Evolutionary conservation across 2,797 vertebrate genomes (phyloP), one percentile per base, ranked within the genome.

Genomic region (Diplodus sargus): DNA sequence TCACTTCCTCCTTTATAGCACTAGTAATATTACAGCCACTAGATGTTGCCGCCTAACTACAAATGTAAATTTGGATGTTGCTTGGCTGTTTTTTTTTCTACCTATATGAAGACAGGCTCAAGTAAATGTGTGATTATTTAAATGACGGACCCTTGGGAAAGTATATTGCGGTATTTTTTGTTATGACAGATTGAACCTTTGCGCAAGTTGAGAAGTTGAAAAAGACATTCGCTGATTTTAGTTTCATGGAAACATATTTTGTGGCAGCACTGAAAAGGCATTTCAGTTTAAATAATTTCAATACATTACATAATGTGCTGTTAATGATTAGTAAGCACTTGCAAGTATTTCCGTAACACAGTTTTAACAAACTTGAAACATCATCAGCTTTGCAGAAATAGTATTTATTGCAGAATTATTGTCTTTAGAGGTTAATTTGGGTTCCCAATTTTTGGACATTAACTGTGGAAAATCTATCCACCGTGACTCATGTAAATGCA

Each of bases 221-320:
- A 16, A 58, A 74, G 53, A 23, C 18, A 20, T 20, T 12, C 0
- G 7, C 13, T 25, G 3, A 3, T 43, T 60, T 68, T 47, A 59
- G 63, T 52, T 73, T 28, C 18, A 57, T 63, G 4, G 49, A 43
- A 25, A 56, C 9, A 39, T 23, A 4, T 51, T 8, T 74, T 1
- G 13, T 42, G 8, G 7, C 16, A 72, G 39, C 39, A 45, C 15
- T 34, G 34, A 68, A 25, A 58, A 48, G 11, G 48, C 23, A 43
- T 45, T 78, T 64, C 34, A 57, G 6, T 28, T 7, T 23, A 53
- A 57, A 47, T 54, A 23, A 70, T 66, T 61, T 54, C 10, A 58
- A 2, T 51, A 25, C n/a, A 68, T 0, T 20, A 15, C 39, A 62
- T 16, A 20, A 9, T 61, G 12, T 28, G 13, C n/a, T 54, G 28